Conservation (phyloP, 2,113 vertebrate genomes). For the Syrrhaptes paradoxus region DNA sequence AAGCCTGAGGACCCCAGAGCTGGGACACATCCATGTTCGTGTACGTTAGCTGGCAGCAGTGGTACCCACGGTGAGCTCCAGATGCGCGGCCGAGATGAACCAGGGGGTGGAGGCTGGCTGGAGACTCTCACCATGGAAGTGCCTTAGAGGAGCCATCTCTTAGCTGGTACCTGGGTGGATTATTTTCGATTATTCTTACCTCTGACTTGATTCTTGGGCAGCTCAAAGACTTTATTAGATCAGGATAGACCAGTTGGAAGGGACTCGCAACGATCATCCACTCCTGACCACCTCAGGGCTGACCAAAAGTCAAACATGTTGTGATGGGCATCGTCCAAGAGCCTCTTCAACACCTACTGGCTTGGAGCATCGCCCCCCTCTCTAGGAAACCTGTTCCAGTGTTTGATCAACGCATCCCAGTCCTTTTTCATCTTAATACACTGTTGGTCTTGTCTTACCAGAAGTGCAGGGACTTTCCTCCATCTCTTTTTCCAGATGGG, state of each 20-base stretch:
- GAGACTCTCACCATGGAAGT: not conserved
- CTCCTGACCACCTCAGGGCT: too few species aligned
- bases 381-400: not conserved
- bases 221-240: not conserved
- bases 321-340: not conserved
- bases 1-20: not conserved
- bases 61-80: accelerated
- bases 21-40: accelerated
- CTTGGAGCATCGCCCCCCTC: not conserved
- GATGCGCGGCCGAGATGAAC: too few species aligned
- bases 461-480: not conserved
- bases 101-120: not conserved
- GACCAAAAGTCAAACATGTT: not conserved
- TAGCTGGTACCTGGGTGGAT: too few species aligned
- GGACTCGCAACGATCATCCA: not conserved
- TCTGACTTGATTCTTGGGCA: not conserved
- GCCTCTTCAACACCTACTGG: not conserved
- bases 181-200: not conserved
- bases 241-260: not conserved
- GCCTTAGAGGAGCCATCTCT: not conserved
- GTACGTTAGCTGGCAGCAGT: too few species aligned
- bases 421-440: not conserved
- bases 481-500: not conserved
- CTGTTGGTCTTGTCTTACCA: not conserved
- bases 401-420: not conserved